These are phyloP conservation scores for Labia minor DNA, from an alignment of 2,888 invertebrate species.

Conservation along the genomic window DNA sequence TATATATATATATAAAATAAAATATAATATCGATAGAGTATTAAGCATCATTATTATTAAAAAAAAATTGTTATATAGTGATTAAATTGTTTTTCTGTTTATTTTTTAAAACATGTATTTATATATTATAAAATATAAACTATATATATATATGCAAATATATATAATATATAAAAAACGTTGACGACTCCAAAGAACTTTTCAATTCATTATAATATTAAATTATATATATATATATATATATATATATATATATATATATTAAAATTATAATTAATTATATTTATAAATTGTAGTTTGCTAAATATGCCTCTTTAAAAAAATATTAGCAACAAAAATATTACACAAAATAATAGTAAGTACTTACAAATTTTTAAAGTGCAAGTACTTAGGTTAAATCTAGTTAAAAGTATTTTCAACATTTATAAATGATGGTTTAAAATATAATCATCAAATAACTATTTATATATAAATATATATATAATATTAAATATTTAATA, in stretches of 20 bases:
- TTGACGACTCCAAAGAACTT: neutral
- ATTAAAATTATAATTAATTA: no score
- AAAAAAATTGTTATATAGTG: slow-evolving; percentile 13
- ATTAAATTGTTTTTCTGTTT: neutral
- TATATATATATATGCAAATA: neutral
- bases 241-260: no score
- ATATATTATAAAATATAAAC: neutral
- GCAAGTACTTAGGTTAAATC: slow-evolving; percentile 1
- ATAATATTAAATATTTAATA: no score
- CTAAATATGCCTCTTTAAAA: slow-evolving; percentile 13
- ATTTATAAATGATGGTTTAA: neutral
- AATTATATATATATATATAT: no score
- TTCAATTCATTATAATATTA: neutral
- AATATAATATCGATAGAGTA: neutral
- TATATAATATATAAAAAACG: neutral
- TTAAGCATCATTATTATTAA: neutral
- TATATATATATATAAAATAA: no score
- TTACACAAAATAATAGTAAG: neutral
- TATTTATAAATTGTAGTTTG: neutral
- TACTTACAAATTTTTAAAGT: neutral
- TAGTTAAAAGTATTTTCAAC: neutral
- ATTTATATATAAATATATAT: neutral
- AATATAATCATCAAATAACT: neutral
- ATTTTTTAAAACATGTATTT: neutral
- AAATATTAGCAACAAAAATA: slow-evolving; percentile 3